Evolutionary conservation across 2,888 invertebrate genomes (phyloP).

Genomic region (Deroplatys truncata): DNA sequence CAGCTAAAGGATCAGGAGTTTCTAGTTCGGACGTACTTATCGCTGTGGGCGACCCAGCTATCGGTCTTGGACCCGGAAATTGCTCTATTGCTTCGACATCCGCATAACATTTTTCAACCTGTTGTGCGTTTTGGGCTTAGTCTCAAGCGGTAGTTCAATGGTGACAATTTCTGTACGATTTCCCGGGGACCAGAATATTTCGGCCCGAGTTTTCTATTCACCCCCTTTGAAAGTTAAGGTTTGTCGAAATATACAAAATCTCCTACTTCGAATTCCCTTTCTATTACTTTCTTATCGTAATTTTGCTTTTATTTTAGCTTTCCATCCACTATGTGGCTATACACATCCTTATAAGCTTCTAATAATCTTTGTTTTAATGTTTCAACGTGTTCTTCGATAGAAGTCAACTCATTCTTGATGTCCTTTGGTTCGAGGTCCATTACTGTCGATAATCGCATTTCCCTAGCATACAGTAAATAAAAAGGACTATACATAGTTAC

Average conservation of each 20-base stretch:
- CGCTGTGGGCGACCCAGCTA: too few relatives aligned
- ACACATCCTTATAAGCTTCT: neutral
- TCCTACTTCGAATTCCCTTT: neutral
- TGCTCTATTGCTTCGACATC: too few relatives aligned
- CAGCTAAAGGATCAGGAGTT: too few relatives aligned
- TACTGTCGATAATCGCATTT: neutral
- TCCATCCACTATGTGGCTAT: neutral
- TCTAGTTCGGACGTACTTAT: too few relatives aligned
- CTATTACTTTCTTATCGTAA: neutral
- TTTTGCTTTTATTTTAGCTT: neutral
- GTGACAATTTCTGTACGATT: neutral
- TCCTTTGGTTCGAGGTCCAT: neutral
- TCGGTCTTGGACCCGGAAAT: too few relatives aligned
- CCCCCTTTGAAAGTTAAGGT: neutral
- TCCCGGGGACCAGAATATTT: neutral
- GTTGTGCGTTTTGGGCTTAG: neutral
- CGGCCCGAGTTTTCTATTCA: neutral
- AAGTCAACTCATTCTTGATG: neutral
- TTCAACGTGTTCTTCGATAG: neutral
- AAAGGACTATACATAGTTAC: too few relatives aligned
- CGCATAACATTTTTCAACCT: too few relatives aligned
- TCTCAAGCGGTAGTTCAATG: neutral
- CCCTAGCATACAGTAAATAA: too few relatives aligned
- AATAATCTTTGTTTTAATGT: too few relatives aligned
- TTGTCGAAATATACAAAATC: neutral